Base-by-base conservation (phyloP, 2,888 invertebrate species). In the Rhagium mordax region DNA sequence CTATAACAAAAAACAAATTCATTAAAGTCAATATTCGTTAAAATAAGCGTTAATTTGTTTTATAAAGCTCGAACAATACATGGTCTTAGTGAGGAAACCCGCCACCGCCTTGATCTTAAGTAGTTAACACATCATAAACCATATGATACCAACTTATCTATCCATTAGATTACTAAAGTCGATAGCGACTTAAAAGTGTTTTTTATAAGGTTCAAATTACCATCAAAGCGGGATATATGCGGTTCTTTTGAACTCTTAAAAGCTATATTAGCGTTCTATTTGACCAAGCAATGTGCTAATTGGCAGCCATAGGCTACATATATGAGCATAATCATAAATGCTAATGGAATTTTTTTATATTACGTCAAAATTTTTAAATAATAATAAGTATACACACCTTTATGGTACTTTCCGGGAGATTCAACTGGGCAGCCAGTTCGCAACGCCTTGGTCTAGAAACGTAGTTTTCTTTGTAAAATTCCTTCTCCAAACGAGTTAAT, bases 401-500 rank as follows among this genome's bases (percentile, higher is more conserved):
- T 80, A 99, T 99, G 1, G 99, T 99, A 27, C 97, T 96, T 87
- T 99, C 99, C 0, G 99, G 98, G 8, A 99, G 90, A 78, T 96
- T 95, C 15, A 99, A 90, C 83, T 97, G 95, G 0, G 96, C 93
- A 0, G 99, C 99, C 48, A 99, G 89, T 87, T 99, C 99, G 86
- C 98, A 98, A 76, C 99, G 90, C 72, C 97, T 90, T 0, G 99
- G 99, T 68, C 99, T 89, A 0, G 98, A 98, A 0, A 99, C 98
- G 88, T 99, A 99, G 88, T 98, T 99, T 88, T 99, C 99, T 83
- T 96, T 95, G 88, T 93, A 93, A 86, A 99, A 99, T 87, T 99
- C 99, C 83, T 97, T 96, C 89, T 99, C 99, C 67, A 99, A 89
- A 13, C 97, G 90, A 0, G 92, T 93, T 53, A 99, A 89, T 87